A percentile compares a stretch with the other conserved stretches of the same genome.
Evolutionary conservation across 2,888 invertebrate genomes (phyloP).

Genomic region (Ephialtes manifestator): DNA sequence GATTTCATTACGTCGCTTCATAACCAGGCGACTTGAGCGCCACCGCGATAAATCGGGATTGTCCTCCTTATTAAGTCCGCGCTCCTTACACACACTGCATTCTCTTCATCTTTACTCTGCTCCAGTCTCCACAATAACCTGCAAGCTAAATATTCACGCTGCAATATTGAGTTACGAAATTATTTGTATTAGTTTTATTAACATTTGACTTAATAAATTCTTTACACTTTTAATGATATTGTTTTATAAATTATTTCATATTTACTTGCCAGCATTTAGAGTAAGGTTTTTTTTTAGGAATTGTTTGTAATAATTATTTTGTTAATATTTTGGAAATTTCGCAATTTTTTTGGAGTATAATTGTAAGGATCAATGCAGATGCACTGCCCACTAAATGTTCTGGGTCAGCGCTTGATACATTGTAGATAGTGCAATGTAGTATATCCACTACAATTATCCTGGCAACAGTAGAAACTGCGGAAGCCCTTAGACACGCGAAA

Average conservation of each 20-base stretch:
- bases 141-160: not conserved
- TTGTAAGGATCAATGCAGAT: not conserved
- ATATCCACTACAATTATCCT: constrained; percentile 48
- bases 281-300: too few relatives aligned
- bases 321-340: not conserved
- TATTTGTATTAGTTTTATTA: not conserved
- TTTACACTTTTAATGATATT: not conserved
- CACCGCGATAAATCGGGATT: constrained; percentile 81
- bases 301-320: not conserved
- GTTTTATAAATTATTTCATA: not conserved
- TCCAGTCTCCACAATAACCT: constrained; percentile 3
- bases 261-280: not conserved
- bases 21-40: constrained; percentile 78
- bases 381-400: not conserved
- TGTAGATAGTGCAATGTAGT: constrained; percentile 9
- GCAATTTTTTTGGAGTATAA: not conserved
- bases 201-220: not conserved
- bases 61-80: constrained; percentile 79
- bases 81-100: not conserved
- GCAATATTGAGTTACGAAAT: too few relatives aligned
- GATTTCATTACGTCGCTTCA: constrained; percentile 84
- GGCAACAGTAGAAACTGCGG: constrained; percentile 30
- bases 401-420: constrained; percentile 28
- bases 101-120: not conserved
- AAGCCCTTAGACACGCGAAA: constrained; percentile 39